These are phyloP conservation scores for Tenthredo livida DNA, from an alignment of 2,888 invertebrate genomes.

Conservation along the genomic window DNA sequence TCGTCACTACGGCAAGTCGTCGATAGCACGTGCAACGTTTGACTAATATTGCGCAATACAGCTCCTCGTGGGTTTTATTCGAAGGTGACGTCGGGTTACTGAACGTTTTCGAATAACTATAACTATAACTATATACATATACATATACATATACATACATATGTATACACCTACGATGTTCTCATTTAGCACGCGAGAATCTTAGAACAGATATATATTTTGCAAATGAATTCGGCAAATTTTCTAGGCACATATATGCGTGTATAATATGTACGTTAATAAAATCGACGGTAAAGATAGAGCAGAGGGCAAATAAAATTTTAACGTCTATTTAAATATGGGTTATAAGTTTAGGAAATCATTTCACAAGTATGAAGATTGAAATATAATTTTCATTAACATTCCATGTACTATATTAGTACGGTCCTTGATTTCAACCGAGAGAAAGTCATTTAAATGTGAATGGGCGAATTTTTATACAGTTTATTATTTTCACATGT, in stretches of 20 bases:
- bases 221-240: constrained; percentile 8
- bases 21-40: constrained; percentile 9
- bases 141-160: neutral
- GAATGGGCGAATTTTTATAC: neutral
- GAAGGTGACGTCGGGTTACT: constrained; percentile 43
- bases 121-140: neutral
- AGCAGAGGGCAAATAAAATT: neutral
- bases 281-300: neutral
- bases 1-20: neutral
- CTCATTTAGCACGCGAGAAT: neutral
- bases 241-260: neutral
- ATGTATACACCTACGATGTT: neutral
- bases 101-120: constrained; percentile 34
- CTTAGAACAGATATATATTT: neutral
- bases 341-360: neutral
- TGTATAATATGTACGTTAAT: neutral
- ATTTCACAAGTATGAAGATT: neutral
- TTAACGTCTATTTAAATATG: neutral
- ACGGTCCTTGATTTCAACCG: neutral
- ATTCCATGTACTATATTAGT: neutral
- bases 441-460: neutral
- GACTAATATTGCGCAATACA: constrained; percentile 35
- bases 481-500: neutral
- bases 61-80: neutral
- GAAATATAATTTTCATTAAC: neutral